A percentile compares a stretch with the other conserved stretches of the same genome.
phyloP scores from a whole-genome alignment of 2,113 vertebrate species.

The Ia io region DNA sequence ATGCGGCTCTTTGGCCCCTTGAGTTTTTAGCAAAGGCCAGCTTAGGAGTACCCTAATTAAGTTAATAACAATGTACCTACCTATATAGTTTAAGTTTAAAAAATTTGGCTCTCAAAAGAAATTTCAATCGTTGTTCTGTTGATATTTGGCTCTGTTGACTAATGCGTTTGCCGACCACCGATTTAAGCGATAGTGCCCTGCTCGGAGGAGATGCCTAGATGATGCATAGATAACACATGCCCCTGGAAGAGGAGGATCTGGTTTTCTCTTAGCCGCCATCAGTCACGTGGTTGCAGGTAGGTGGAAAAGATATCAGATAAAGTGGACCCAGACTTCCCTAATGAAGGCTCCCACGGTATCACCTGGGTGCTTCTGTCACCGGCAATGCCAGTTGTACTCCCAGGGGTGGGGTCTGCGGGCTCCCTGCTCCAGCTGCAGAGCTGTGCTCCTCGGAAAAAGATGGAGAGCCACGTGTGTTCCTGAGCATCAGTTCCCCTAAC shows the following conservation, averaged over 20 bases:
- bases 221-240: accelerated
- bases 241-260: background rate
- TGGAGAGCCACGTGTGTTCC: background rate
- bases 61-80: too few species aligned
- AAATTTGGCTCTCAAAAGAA: too few species aligned
- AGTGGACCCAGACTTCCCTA: background rate
- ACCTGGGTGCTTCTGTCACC: accelerated
- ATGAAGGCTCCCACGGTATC: accelerated
- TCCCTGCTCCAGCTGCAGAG: background rate
- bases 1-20: too few species aligned
- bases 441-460: background rate
- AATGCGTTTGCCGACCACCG: too few species aligned
- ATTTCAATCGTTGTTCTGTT: too few species aligned
- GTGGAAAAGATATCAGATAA: background rate
- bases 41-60: too few species aligned
- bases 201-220: background rate
- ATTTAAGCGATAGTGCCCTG: background rate
- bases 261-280: background rate
- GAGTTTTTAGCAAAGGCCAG: too few species aligned
- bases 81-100: too few species aligned
- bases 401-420: background rate
- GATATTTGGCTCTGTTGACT: too few species aligned
- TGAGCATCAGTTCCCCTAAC: background rate
- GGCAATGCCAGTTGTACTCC: background rate
- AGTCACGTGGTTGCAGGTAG: background rate